Evolutionary conservation across 2,888 invertebrate genomes (phyloP).

Genomic region (Eumacrocentrus americanus): DNA sequence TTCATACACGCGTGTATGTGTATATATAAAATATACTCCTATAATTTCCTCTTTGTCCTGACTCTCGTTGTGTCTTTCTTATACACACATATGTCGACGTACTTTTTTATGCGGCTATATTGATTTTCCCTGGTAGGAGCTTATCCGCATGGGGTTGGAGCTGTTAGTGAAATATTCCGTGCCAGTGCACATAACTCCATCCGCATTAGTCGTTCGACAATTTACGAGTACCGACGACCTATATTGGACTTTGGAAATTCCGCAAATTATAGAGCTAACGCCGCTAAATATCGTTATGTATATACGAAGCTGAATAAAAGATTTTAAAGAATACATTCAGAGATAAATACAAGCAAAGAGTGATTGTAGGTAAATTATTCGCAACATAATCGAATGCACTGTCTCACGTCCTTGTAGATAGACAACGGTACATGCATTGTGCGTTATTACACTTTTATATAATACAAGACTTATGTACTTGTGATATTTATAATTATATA

Average conservation of each 20-base stretch:
- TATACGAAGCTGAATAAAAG: no score
- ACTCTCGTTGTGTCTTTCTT: conserved; percentile 19
- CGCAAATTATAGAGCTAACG: neutral
- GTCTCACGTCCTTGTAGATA: conserved; percentile 6
- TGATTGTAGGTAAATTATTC: neutral
- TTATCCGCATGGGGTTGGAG: conserved; percentile 31
- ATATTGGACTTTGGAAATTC: neutral
- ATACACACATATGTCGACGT: conserved; percentile 28
- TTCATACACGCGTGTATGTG: conserved; percentile 12
- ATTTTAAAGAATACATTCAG: no score
- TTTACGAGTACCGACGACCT: neutral
- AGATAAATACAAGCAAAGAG: no score
- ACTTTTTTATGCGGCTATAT: conserved; percentile 47
- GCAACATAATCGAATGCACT: neutral
- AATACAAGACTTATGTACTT: no score
- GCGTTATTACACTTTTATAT: no score
- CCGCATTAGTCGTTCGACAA: neutral
- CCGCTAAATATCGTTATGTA: no score
- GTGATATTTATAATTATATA: no score
- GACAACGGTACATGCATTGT: conserved; percentile 6
- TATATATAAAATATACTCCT: neutral
- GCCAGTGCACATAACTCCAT: conserved; percentile 12
- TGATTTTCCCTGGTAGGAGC: conserved; percentile 43
- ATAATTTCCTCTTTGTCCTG: conserved; percentile 9
- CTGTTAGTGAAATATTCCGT: conserved; percentile 30